Base-by-base conservation (phyloP, 2,797 vertebrate genomes). In the Fundulus diaphanus region DNA sequence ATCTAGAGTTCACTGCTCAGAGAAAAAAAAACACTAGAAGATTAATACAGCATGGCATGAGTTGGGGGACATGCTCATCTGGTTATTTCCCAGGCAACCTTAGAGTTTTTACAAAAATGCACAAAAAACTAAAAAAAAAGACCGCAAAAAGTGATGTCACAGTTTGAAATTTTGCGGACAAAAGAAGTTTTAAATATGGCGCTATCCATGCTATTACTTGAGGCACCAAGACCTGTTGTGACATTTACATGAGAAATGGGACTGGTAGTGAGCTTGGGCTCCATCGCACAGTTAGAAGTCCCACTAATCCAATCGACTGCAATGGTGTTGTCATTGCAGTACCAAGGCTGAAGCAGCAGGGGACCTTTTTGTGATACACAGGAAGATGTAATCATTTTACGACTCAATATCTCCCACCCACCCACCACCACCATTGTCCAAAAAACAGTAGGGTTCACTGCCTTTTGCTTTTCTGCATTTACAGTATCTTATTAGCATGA, bases 211-310 rank as follows among this genome's bases (percentile, higher is more conserved):
- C 96, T 92, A 94, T 96, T 96, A 93, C 96, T 90, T 92, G 3
- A 87, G 92, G 88, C 95, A 94, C 89, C 93, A 87, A 90, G 95
- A 95, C 94, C 94, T 95, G 88, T 96, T 94, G 94, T 94, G 92
- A 93, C 96, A 97, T 97, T 98, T 96, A 96, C 96, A 97, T 97
- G 95, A 96, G 96, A 97, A 96, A 96, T 92, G 89, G 94, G 88
- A 90, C 93, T 91, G 89, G 90, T 93, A 93, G 91, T 93, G 94
- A 96, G 94, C 86, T 86, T 73, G 85, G 94, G 93, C 94, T 96
- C 94, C 88, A 88, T 90, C 93, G 93, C 95, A 91, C 92, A 93
- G 95, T 95, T 89, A 96, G 96, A 93, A 92, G 91, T 92, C 93
- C 92, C 93, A 92, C 92, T 97, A 97, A 98, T 97, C 96, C 97